A percentile compares a stretch with the other conserved stretches of the same genome.
Conservation (phyloP, 2,797 vertebrate genomes). For the Eurystomus glaucurus region DNA sequence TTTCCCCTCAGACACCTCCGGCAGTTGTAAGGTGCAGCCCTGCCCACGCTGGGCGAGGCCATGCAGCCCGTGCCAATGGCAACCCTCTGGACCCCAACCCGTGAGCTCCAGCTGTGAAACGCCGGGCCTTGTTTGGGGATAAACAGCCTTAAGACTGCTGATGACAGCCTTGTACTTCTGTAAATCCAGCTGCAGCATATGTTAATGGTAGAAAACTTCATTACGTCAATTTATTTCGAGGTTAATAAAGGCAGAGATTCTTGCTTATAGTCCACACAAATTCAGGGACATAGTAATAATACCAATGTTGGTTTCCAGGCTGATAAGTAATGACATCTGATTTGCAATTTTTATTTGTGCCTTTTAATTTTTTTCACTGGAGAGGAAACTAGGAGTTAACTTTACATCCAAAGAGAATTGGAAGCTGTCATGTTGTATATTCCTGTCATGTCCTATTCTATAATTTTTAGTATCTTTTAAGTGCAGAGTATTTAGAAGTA, state of each 20-base stretch:
- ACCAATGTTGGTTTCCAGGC: not conserved
- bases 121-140: not conserved
- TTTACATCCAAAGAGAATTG: not conserved
- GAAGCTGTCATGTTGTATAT: accelerated
- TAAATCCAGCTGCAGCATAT: not conserved
- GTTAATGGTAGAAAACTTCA: not conserved
- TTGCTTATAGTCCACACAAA: not conserved
- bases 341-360: accelerated
- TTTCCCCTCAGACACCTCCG: accelerated
- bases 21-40: accelerated
- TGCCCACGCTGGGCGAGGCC: accelerated
- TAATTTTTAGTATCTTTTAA: not conserved
- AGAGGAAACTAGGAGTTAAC: not conserved
- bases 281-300: not conserved
- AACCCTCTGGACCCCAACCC: accelerated
- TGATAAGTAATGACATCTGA: accelerated
- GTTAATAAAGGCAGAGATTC: not conserved
- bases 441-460: not conserved
- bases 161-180: not conserved
- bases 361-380: accelerated
- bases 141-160: not conserved
- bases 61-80: accelerated
- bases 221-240: accelerated
- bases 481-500: not conserved
- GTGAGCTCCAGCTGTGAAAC: accelerated